Conservation (phyloP, 2,888 invertebrate genomes). For the Cryptocephalus primarius region DNA sequence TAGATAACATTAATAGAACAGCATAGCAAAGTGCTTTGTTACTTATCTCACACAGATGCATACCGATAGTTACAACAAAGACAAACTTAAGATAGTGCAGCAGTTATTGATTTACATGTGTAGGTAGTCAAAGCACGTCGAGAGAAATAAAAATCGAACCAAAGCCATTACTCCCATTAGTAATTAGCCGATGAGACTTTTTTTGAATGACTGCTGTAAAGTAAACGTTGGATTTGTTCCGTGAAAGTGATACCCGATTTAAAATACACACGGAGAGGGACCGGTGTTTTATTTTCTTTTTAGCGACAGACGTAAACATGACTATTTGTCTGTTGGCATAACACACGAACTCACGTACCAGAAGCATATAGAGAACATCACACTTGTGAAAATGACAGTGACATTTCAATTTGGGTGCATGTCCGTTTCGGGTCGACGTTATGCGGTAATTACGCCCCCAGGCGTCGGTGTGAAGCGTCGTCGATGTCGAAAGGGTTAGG, state of each 20-base stretch:
- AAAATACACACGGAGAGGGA: background rate
- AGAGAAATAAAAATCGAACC: no score
- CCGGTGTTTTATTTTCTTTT: slow-evolving; percentile 18
- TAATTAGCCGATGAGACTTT: no score
- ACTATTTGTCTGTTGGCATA: slow-evolving; percentile 24
- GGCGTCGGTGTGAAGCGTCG: slow-evolving; percentile 19
- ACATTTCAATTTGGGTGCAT: slow-evolving; percentile 34
- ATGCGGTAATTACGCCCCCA: slow-evolving; percentile 21
- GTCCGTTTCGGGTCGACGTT: slow-evolving; percentile 22
- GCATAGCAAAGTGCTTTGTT: no score
- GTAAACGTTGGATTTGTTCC: background rate
- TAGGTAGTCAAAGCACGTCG: no score
- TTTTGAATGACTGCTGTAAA: no score
- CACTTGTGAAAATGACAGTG: slow-evolving; percentile 34
- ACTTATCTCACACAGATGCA: no score
- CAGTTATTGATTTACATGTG: no score
- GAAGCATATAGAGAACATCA: slow-evolving; percentile 12
- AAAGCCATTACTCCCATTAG: no score
- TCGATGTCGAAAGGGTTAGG: slow-evolving; percentile 12
- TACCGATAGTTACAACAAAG: no score
- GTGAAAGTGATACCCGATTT: slow-evolving; percentile 2
- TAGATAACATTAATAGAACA: no score
- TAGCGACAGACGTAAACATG: slow-evolving; percentile 25
- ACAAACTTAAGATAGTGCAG: no score
- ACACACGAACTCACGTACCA: slow-evolving; percentile 7